phyloP scores from a whole-genome alignment of 1,140 invertebrate genomes.

The Zaprionus taronus region DNA sequence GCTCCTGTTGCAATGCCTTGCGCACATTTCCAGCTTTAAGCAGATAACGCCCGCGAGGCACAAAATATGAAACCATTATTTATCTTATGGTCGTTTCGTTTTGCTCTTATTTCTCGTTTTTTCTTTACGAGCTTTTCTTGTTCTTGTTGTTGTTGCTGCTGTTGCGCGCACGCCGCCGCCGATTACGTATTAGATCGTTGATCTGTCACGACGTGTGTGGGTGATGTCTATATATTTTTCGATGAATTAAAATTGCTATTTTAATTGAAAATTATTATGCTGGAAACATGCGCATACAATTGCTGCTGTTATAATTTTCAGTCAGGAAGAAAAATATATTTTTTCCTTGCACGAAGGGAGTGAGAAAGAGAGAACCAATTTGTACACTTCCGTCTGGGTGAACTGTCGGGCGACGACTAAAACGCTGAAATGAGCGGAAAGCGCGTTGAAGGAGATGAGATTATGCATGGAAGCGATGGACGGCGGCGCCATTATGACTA shows the following conservation, averaged over 20 bases:
- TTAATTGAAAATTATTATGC: background rate
- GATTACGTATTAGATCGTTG: slow-evolving; percentile 54
- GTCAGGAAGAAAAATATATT: slow-evolving; percentile 33
- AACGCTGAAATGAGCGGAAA: slow-evolving; percentile 34
- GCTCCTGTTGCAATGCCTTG: slow-evolving; percentile 67
- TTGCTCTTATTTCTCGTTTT: slow-evolving; percentile 13
- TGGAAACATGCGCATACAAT: slow-evolving; percentile 40
- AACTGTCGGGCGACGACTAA: slow-evolving; percentile 45
- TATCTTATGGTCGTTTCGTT: slow-evolving; percentile 17
- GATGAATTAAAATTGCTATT: background rate
- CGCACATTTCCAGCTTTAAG: slow-evolving; percentile 76
- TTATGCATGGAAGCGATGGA: slow-evolving; percentile 11
- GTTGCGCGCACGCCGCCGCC: slow-evolving; percentile 22
- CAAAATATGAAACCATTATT: slow-evolving; percentile 81
- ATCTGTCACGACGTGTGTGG: slow-evolving; percentile 1
- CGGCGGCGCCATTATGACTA: slow-evolving; percentile 43
- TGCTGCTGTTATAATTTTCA: slow-evolving; percentile 20
- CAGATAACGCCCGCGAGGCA: slow-evolving; percentile 75
- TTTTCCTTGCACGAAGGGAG: slow-evolving; percentile 6
- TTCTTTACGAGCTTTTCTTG: background rate
- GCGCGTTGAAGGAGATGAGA: slow-evolving; percentile 39
- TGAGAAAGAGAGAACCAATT: slow-evolving; percentile 8
- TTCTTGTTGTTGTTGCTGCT: slow-evolving; percentile 18
- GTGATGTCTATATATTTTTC: slow-evolving; percentile 2
- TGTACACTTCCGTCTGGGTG: slow-evolving; percentile 42